Base-by-base conservation (phyloP, 2,888 invertebrate genomes). In the Anoplius nigerrimus region DNA sequence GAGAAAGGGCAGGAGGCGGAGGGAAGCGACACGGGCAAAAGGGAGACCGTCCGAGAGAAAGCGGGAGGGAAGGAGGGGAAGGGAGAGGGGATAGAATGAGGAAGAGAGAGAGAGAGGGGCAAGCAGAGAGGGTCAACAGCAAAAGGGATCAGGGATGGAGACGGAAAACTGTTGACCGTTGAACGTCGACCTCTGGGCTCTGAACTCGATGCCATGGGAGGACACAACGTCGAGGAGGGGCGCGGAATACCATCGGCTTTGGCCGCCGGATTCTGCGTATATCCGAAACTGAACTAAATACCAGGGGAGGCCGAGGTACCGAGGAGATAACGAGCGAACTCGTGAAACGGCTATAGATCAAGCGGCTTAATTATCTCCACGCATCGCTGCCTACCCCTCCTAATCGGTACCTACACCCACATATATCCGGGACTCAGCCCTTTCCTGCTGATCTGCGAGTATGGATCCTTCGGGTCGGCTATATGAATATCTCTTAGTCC, bases 271-370 rank as follows among this genome's bases (percentile, higher is more conserved):
- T 79, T 80, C 80, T 75, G 75, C 79, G 83, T 84, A 81, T 79
- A 84, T 82, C 79, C 85, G 80, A 85, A 87, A 86, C 84, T 84
- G 79, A 84, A 82, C 84, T 84, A 85, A 86, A 86, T 84, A 84
- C 83, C 75, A 79, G 77, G 82, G 83, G 79, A 76, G 75, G 75
- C 72, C 81, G 76, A 78, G 78, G 79, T 75, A 82, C 84, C 82
- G 86, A 86, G 85, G 88, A 88, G 88, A 88, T 88, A 88, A 88
- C 88, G 88, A 88, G 88, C 88, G 85, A 88, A 88, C 87, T 88
- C 88, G 88, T 87, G 87, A 88, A 88, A 86, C 82, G 87, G 79
- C 86, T 84, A 87, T 88, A 88, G 85, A 88, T 88, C 88, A 88
- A 78, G 80, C 82, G 84, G 87, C 88, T 88, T 88, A 88, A 88